phyloP scores from a whole-genome alignment of 2,888 invertebrate genomes.

The Pecten maximus region DNA sequence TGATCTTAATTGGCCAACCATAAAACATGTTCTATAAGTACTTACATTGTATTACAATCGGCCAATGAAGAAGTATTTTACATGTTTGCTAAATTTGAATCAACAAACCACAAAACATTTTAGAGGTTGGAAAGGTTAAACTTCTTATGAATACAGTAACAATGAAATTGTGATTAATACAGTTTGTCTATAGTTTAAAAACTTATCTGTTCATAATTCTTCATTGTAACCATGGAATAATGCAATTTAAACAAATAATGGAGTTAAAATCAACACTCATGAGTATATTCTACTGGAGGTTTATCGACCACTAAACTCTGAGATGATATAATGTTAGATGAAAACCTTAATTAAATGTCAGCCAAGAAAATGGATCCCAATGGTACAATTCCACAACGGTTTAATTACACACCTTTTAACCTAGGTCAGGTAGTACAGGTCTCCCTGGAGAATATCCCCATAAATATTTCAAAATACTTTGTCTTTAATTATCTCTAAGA shows the following conservation, averaged over 20 bases:
- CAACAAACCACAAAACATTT: no score
- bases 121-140: no score
- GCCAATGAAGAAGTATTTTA: no score
- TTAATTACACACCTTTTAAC: not conserved
- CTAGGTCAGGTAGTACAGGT: not conserved
- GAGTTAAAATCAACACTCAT: no score
- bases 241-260: not conserved
- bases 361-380: not conserved
- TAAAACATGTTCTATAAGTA: no score
- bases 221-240: not conserved
- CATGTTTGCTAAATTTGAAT: no score
- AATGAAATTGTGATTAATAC: no score
- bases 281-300: not conserved
- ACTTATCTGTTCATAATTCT: not conserved
- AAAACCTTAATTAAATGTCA: not conserved
- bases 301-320: not conserved
- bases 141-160: no score
- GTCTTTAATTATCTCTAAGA: not conserved
- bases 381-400: not conserved
- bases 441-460: not conserved
- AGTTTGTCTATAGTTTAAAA: no score
- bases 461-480: not conserved
- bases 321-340: not conserved
- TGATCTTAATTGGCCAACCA: no score
- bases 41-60: no score